phyloP scores from a whole-genome alignment of 2,888 invertebrate species.

The Hypolimnas misippus region DNA sequence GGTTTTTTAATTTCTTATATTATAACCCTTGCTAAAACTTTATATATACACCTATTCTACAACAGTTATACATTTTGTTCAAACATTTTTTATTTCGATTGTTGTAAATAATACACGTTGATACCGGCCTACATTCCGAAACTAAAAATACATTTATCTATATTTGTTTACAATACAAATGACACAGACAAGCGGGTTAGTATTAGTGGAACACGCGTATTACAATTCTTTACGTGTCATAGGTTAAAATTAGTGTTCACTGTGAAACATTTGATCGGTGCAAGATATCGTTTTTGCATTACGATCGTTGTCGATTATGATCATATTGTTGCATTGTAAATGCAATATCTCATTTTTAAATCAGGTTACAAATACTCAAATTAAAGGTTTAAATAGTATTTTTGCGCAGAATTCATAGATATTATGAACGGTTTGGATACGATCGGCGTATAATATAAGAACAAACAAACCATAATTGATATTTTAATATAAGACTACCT shows the following conservation, averaged over 20 bases:
- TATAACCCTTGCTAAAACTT: no score
- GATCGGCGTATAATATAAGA: no score
- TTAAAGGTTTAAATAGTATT: background rate
- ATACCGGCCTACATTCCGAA: background rate
- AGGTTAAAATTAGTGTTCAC: slow-evolving; percentile 48
- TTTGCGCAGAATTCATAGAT: no score
- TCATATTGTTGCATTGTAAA: slow-evolving; percentile 29
- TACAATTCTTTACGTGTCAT: slow-evolving; percentile 30
- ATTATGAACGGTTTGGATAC: no score
- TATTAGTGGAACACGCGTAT: slow-evolving; percentile 46
- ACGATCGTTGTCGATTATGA: slow-evolving; percentile 29
- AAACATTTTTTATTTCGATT: no score
- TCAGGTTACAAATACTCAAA: slow-evolving; percentile 6
- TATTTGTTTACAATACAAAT: slow-evolving; percentile 28
- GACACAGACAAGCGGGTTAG: slow-evolving; percentile 60
- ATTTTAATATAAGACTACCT: no score
- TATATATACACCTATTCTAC: no score
- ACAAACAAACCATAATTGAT: no score
- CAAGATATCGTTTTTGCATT: slow-evolving; percentile 24
- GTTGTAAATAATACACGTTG: no score
- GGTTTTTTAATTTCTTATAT: no score
- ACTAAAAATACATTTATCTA: background rate
- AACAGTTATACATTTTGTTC: no score
- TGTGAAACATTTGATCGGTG: slow-evolving; percentile 56
- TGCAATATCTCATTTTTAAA: slow-evolving; percentile 11